phyloP scores from a whole-genome alignment of 2,113 vertebrate genomes.

The Epinephelus moara region DNA sequence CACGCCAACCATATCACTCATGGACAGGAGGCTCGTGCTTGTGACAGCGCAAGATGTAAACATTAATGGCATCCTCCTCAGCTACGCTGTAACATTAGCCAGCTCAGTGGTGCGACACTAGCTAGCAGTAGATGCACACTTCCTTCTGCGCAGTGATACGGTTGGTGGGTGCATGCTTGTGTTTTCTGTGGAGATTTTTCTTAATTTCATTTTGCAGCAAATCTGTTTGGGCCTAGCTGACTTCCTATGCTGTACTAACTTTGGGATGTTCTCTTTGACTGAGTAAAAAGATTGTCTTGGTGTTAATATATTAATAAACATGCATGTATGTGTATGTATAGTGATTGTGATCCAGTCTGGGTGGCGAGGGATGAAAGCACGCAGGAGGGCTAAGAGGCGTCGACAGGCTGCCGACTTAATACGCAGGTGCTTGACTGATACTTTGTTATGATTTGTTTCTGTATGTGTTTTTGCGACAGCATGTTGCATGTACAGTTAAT shows the following conservation, averaged over 20 bases:
- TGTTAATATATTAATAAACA: constrained; percentile 5
- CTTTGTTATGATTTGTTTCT: constrained; percentile 16
- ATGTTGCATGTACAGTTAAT: not conserved
- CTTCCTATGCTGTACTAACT: constrained; percentile 13
- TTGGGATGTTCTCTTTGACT: constrained; percentile 31
- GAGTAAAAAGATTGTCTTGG: constrained; percentile 5
- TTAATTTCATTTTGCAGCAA: constrained; percentile 1
- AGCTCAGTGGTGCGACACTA: too few relatives aligned
- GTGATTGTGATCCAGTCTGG: constrained; percentile 95
- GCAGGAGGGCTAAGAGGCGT: constrained; percentile 90
- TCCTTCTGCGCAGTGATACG: too few relatives aligned
- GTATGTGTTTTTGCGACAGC: not conserved
- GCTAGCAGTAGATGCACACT: too few relatives aligned
- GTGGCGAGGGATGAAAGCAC: constrained; percentile 94
- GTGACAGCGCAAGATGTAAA: too few relatives aligned
- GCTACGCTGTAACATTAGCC: too few relatives aligned
- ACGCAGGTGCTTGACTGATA: constrained; percentile 85
- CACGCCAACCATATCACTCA: too few relatives aligned
- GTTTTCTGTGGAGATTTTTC: not conserved
- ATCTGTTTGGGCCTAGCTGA: not conserved
- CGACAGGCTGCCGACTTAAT: constrained; percentile 91
- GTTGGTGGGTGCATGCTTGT: not conserved
- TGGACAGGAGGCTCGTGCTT: too few relatives aligned
- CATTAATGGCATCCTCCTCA: too few relatives aligned
- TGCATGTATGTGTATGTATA: constrained; percentile 71